Percentiles rank a stretch among this genome's conserved stretches.
Conservation (phyloP, 1,140 invertebrate genomes). For the Chironomus tepperi region DNA sequence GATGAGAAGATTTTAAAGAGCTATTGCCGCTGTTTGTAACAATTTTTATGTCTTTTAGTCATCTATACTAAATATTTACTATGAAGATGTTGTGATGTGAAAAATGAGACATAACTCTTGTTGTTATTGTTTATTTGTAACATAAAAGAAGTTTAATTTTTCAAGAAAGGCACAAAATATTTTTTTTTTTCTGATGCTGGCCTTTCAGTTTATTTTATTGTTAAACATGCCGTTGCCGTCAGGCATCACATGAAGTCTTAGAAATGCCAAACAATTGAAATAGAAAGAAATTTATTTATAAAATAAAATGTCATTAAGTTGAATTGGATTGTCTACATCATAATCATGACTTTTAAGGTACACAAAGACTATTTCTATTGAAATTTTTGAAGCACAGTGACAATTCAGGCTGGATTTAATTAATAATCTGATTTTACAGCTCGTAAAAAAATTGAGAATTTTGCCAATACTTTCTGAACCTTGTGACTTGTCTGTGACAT, state of each 20-base stretch:
- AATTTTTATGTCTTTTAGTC: constrained; percentile 4
- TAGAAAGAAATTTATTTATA: neutral
- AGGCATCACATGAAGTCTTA: neutral
- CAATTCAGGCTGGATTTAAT: neutral
- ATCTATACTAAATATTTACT: neutral
- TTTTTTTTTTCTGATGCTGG: neutral
- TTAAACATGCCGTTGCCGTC: neutral
- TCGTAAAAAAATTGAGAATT: neutral
- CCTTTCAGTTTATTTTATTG: neutral
- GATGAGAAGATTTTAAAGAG: neutral
- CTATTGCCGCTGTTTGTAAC: neutral
- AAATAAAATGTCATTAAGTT: constrained; percentile 10
- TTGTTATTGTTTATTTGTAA: constrained; percentile 2
- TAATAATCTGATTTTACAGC: neutral
- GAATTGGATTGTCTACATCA: neutral
- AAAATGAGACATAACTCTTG: constrained; percentile 13
- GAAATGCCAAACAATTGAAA: neutral
- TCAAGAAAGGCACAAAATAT: neutral
- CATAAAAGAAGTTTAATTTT: constrained; percentile 15
- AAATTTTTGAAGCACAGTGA: neutral
- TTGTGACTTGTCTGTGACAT: too few species aligned
- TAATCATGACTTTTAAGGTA: neutral
- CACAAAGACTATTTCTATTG: too few species aligned
- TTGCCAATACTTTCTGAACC: too few species aligned
- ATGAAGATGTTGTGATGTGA: too few species aligned